Base-by-base conservation (phyloP, 2,888 invertebrate species). In the Aspidiotus rigidus region DNA sequence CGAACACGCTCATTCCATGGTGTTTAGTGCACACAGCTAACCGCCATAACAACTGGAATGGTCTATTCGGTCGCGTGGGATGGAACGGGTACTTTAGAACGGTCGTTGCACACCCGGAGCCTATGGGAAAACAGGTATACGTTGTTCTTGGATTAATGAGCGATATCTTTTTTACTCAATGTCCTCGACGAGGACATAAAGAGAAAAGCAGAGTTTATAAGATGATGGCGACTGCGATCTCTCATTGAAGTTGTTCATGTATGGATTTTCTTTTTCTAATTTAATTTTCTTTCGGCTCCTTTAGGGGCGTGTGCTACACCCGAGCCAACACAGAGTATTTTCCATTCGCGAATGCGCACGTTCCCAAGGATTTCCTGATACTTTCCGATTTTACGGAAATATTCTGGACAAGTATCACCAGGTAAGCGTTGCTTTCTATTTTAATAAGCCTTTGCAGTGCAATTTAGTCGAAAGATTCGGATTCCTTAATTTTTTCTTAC, bases 71-170 rank as follows among this genome's bases (percentile, higher is more conserved):
- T 1, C 83, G 92, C 44, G 78, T 92, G 11, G 85, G 87, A 72
- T 90, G 90, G 90, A 86, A 88, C 74, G 90, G 90, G 6, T 90
- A 87, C 81, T 92, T 91, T 79, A 86, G 87, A 74, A 92, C 92
- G 1, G 91, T 90, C 0, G 85, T 88, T 71, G 87, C 88, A 40
- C 91, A 91, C 80, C 91, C 92, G 17, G 91, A 92, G 77, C 92
- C 92, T 1, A 91, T 92, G 89, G 90, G 90, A 72, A 92, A 92
- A 81, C 90, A 90, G 80, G 83, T 83, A 75, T 64, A 57, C 10
- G 28, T 28, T 28, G 28, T 28, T 28, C 28, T 28, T 28, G 28
- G 28, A 28, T 28, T 28, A 28, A 28, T 28, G 28, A 28, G 28
- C 28, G 5, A 28, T 28, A 28, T 28, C 28, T 3, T 28, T 28